Conservation (phyloP, 2,888 invertebrate species). For the Hirtodrosophila alboralis region DNA sequence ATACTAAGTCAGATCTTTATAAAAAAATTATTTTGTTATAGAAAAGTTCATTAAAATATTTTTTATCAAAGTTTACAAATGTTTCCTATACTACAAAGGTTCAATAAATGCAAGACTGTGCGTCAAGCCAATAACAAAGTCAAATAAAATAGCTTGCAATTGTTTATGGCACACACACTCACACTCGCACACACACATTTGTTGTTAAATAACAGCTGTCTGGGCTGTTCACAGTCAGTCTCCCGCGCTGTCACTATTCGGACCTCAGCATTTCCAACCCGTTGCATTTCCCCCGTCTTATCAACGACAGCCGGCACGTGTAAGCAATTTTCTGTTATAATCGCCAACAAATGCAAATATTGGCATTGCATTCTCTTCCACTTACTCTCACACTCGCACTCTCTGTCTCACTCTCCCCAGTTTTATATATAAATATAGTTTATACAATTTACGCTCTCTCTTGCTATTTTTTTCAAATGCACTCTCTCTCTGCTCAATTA, state of each 20-base stretch:
- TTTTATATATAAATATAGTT: no score
- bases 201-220: slow-evolving; percentile 38
- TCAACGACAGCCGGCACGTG: slow-evolving; percentile 65
- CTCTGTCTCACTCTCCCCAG: slow-evolving; percentile 2
- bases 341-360: slow-evolving; percentile 60
- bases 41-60: no score
- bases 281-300: slow-evolving; percentile 18
- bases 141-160: slow-evolving; percentile 48
- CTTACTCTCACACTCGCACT: no score
- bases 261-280: slow-evolving; percentile 4
- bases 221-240: slow-evolving; percentile 1
- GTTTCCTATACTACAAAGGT: no score
- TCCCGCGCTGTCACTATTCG: slow-evolving; percentile 14
- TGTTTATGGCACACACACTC: slow-evolving; percentile 48
- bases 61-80: no score
- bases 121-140: slow-evolving; percentile 33
- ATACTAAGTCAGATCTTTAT: no score
- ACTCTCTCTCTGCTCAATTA: slow-evolving; percentile 22
- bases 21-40: no score
- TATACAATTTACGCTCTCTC: background rate
- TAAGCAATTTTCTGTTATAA: slow-evolving; percentile 74
- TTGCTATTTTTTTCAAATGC: slow-evolving; percentile 9
- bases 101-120: slow-evolving; percentile 1
- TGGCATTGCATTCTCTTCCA: slow-evolving; percentile 33
- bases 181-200: background rate